Evolutionary conservation across 1,140 invertebrate genomes (phyloP), one percentile per base, ranked within the genome.

Genomic region (Eupristina koningsbergeri): DNA sequence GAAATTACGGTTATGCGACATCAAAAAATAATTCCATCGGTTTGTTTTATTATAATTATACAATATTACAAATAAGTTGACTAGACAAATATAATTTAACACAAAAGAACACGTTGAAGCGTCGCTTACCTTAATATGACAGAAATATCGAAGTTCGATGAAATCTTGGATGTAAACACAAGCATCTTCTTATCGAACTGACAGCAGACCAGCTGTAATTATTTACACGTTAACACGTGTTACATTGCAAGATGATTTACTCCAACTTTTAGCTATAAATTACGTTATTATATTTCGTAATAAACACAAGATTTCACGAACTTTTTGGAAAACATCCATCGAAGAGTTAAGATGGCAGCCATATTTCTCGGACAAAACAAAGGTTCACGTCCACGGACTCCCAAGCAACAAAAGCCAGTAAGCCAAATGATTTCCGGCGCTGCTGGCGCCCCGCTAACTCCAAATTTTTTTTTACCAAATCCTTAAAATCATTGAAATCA

Each of bases 321-420:
- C 88, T 89, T 88, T 89, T 87, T 88, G 88, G 88, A 91, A 91
- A 91, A 91, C 90, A 91, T 91, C 89, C 90, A 89, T 92, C 90
- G 90, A 89, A 90, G 89, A 90, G 88, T 89, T 92, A 91, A 93
- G 89, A 92, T 92, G 92, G 92, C 91, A 92, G 91, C 91, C 91
- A 93, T 92, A 91, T 89, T 91, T 90, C 87, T 89, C 87, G 91
- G 67, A 91, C 91, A 92, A 92, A 92, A 92, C 92, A 92, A 92
- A 91, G 92, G 91, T 92, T 88, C 89, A 91, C 92, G 89, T 91
- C 91, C 91, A 92, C 92, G 91, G 91, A 92, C 87, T 89, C 87
- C 86, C 85, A 86, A 88, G 88, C 89, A 85, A 89, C 86, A 85
- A 85, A 75, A 91, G 90, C 89, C 91, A 91, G 90, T 84, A 89